Percentiles rank a stretch among this genome's conserved stretches.
Evolutionary conservation across 2,797 vertebrate genomes (phyloP).

Genomic region (Xiphorhynchus erythropygius): DNA sequence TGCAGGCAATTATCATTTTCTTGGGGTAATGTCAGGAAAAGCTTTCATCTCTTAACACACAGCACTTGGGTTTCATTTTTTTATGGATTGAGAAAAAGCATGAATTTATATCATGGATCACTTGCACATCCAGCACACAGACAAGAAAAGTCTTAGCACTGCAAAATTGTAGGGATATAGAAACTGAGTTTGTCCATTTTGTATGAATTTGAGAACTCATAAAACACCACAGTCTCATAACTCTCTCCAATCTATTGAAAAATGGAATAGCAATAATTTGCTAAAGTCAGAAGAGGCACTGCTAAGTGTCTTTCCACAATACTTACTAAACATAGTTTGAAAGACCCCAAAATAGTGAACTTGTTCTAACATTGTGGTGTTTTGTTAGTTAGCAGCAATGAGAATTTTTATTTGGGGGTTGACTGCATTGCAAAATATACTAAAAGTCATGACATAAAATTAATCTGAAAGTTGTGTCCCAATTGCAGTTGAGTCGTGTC

Average conservation of each 20-base stretch:
- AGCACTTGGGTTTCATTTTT: neutral
- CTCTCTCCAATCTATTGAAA: neutral
- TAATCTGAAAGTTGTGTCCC: neutral
- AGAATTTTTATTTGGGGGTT: neutral
- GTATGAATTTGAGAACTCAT: neutral
- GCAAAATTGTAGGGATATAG: fast-evolving
- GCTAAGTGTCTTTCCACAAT: neutral
- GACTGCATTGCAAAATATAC: neutral
- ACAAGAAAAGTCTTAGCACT: neutral
- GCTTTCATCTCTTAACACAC: neutral
- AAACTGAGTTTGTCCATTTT: neutral
- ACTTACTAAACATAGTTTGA: neutral
- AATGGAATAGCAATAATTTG: neutral
- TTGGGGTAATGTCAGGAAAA: neutral
- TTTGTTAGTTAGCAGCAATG: neutral
- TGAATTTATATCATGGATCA: neutral
- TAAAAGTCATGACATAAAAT: neutral
- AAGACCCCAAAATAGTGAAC: neutral
- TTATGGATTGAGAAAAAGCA: neutral
- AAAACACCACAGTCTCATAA: neutral
- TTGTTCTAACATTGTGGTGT: fast-evolving
- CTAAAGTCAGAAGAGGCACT: neutral
- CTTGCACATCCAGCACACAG: neutral
- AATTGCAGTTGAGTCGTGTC: neutral
- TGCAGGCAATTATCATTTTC: neutral